These are phyloP conservation scores for Zaprionus taronus DNA, from an alignment of 1,140 invertebrate genomes.

Conservation along the genomic window DNA sequence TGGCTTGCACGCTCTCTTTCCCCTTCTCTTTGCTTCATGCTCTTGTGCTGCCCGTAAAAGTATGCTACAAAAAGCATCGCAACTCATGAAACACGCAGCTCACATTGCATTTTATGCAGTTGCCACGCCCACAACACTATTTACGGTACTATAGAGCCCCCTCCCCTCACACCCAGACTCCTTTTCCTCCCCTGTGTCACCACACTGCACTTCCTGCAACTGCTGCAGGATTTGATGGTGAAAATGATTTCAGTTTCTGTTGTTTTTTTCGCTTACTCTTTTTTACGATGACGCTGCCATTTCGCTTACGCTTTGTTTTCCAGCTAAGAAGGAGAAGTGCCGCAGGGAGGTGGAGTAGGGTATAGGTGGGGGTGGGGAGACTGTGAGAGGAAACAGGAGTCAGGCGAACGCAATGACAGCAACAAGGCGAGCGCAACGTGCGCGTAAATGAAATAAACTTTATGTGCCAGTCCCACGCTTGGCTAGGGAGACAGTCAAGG, in stretches of 20 bases:
- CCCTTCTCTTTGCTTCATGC: background rate
- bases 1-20: conserved; percentile 22
- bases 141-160: conserved; percentile 6
- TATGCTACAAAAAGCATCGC: conserved; percentile 64
- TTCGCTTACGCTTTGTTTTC: conserved; percentile 69
- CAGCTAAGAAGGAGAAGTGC: background rate
- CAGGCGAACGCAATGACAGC: conserved; percentile 42
- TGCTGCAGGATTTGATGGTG: conserved; percentile 57
- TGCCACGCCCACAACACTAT: conserved; percentile 52
- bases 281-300: conserved; percentile 73
- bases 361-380: background rate
- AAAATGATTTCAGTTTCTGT: conserved; percentile 75
- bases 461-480: conserved; percentile 34
- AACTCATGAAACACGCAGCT: conserved; percentile 51
- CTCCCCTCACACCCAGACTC: background rate
- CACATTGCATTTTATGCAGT: conserved; percentile 50
- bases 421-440: conserved; percentile 72
- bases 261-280: conserved; percentile 41
- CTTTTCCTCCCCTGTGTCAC: background rate
- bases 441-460: conserved; percentile 83
- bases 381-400: background rate
- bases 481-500: background rate
- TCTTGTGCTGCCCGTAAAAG: conserved; percentile 64
- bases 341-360: background rate
- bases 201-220: conserved; percentile 21